Evolutionary conservation across 2,113 vertebrate genomes (phyloP), one percentile per base, ranked within the genome.

Genomic region (Pipra filicauda): DNA sequence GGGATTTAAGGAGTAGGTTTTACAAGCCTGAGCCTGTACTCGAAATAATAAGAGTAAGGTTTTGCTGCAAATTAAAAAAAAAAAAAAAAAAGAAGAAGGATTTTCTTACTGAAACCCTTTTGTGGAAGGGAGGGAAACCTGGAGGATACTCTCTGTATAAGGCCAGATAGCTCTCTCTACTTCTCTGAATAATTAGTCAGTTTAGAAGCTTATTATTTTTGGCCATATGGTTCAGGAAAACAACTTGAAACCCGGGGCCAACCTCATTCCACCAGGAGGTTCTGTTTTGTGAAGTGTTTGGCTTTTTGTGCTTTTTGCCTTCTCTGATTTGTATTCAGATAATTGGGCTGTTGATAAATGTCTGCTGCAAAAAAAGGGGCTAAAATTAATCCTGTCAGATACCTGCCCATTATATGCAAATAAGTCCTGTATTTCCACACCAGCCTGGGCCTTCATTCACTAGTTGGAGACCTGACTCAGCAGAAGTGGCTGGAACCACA

Each of bases 121-220:
- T 27, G 24, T 54, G 57, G 27, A 43, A 66, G 15, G 57, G 30
- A 33, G 35, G 21, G 26, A 20, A 79, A 37, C 9, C 18, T 5
- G 20, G 21, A 62, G 39, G 39, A 17, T 10, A 0, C 17, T 62
- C 15, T 20, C 10, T 59, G 8, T 14, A 0, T 8, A 9, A 51
- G 51, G 39, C 15, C 54, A 48, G n/a, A 12, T 12, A 35, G 21
- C 14, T n/a, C 24, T 10, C 12, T 64, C 31, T 52, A 8, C 21
- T 72, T 31, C 12, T 55, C 33, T 62, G 74, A 49, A 11, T 4
- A 57, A 57, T 28, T 28, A 81, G 6, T 44, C 46, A 58, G 8
- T 51, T 80, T 14, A 79, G 84, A 69, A 89, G 5, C 35, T 80
- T 10, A 7, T 72, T 20, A 28, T 35, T 87, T 81, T 28, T 87